phyloP scores from a whole-genome alignment of 92 coral and sea anemone species.

The Palythoa grandis region DNA sequence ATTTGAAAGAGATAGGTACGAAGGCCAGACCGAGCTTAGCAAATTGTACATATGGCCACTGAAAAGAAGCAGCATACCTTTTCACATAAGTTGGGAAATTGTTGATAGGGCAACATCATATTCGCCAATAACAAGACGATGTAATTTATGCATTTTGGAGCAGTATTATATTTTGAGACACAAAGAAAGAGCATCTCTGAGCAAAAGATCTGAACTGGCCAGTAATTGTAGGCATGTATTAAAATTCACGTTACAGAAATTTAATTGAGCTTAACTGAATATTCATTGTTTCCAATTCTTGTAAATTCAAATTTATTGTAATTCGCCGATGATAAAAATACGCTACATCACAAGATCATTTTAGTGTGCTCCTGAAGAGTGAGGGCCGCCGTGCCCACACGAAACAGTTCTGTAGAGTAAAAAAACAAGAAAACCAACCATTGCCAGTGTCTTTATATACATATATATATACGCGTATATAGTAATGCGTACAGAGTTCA shows the following conservation, averaged over 20 bases:
- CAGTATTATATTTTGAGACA: constrained; percentile 14
- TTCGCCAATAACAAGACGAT: constrained; percentile 21
- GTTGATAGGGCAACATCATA: constrained; percentile 29
- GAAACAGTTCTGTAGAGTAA: constrained; percentile 22
- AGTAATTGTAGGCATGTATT: no score
- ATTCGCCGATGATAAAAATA: constrained; percentile 25
- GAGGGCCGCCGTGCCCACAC: constrained; percentile 1
- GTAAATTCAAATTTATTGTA: constrained; percentile 30
- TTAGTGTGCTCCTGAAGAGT: constrained; percentile 20
- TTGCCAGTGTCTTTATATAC: neutral
- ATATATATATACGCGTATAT: no score
- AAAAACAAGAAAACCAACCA: neutral
- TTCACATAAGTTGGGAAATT: constrained; percentile 28
- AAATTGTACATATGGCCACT: no score
- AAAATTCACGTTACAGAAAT: constrained; percentile 27
- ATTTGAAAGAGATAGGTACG: no score
- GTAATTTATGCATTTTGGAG: constrained; percentile 26
- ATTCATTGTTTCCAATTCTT: constrained; percentile 26
- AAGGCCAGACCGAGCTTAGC: no score
- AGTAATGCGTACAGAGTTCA: no score
- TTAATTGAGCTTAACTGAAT: constrained; percentile 29
- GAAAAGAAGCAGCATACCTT: constrained; percentile 23
- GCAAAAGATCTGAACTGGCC: constrained; percentile 23
- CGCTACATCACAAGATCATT: constrained; percentile 25
- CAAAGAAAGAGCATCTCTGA: constrained; percentile 26